Percentiles rank a stretch among this genome's conserved stretches.
Evolutionary conservation across 2,113 vertebrate genomes (phyloP).

Genomic region (Columbina picui): DNA sequence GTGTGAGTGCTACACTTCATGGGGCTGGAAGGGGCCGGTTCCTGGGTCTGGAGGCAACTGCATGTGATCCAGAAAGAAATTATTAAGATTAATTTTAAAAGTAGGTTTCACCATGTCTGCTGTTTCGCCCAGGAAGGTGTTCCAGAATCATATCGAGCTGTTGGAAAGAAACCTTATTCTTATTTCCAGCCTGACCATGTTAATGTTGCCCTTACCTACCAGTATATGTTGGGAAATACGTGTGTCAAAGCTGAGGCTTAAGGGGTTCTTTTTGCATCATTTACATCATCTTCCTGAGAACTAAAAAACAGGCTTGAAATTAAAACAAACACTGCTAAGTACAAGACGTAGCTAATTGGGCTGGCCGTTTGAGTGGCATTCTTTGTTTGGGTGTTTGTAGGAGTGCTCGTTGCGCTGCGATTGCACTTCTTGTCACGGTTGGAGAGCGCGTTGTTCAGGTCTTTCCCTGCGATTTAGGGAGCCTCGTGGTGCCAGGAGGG

Average conservation of each 20-base stretch:
- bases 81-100: not conserved
- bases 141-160: not conserved
- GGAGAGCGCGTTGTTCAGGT: not conserved
- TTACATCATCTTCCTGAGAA: conserved; percentile 23
- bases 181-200: not conserved
- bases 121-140: not conserved
- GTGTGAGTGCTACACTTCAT: not conserved
- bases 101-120: not conserved
- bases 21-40: not conserved
- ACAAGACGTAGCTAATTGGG: not conserved
- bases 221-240: not conserved
- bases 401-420: not conserved
- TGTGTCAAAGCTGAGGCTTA: not conserved
- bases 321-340: not conserved
- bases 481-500: not conserved
- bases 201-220: not conserved
- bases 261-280: not conserved
- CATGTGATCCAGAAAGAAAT: not conserved
- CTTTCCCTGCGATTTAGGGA: accelerated
- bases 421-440: not conserved
- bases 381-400: not conserved
- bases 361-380: not conserved
- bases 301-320: not conserved
- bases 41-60: not conserved
- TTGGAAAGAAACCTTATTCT: not conserved